These are phyloP conservation scores for Plectus sambesii DNA, from an alignment of 1,140 invertebrate genomes.

Conservation along the genomic window DNA sequence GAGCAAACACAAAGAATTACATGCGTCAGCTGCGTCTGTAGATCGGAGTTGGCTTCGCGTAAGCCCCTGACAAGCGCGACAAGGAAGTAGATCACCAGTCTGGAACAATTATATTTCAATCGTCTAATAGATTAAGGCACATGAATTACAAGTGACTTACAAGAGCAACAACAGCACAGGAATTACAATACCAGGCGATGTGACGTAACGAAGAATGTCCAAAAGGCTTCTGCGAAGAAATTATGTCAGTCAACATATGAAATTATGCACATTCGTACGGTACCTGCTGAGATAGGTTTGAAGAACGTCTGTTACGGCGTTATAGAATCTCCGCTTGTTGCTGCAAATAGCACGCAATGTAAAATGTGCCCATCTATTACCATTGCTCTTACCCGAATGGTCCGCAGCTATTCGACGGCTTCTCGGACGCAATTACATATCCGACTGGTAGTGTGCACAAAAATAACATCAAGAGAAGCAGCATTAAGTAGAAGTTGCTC, in stretches of 20 bases:
- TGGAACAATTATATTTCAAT: conserved; percentile 23
- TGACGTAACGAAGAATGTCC: conserved; percentile 60
- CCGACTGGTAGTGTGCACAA: conserved; percentile 83
- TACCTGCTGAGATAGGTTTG: conserved; percentile 61
- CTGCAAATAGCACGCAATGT: conserved; percentile 43
- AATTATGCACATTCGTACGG: too few species aligned
- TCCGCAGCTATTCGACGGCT: conserved; percentile 85
- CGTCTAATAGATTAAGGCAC: conserved; percentile 1
- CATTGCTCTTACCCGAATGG: conserved; percentile 60
- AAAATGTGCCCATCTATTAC: conserved; percentile 1
- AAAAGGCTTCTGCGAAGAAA: conserved; percentile 47
- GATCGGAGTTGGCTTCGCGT: conserved; percentile 78
- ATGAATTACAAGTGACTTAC: conserved; percentile 32
- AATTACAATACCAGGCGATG: conserved; percentile 82
- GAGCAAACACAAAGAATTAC: conserved; percentile 24
- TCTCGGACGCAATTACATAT: conserved; percentile 79
- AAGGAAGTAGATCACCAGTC: conserved; percentile 82
- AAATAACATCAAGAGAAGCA: conserved; percentile 83
- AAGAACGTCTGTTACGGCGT: conserved; percentile 69
- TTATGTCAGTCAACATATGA: too few species aligned
- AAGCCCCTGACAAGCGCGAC: conserved; percentile 71
- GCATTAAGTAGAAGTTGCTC: conserved; percentile 85
- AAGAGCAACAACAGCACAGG: conserved; percentile 73
- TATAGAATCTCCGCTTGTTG: conserved; percentile 65
- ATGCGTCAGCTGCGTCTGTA: conserved; percentile 57